phyloP scores from a whole-genome alignment of 2,797 vertebrate species.

The Agapornis canus region DNA sequence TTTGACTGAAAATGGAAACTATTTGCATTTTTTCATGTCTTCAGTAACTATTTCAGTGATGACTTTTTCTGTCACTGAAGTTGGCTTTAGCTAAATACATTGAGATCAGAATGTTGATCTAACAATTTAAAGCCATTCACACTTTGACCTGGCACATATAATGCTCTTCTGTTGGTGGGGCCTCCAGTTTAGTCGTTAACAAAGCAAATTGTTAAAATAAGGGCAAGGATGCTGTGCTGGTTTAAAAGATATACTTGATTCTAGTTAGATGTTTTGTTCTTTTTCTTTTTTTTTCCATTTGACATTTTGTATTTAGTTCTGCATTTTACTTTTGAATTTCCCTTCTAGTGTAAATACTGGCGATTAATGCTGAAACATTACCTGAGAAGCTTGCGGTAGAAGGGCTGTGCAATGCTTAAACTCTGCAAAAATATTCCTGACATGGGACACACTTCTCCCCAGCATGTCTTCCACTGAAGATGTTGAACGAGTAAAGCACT shows the following conservation, averaged over 20 bases:
- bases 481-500: not conserved
- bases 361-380: slow-evolving; percentile 3
- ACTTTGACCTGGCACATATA: not conserved
- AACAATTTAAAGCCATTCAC: not conserved
- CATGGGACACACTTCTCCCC: not conserved
- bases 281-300: rapidly evolving
- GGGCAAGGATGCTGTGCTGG: not conserved
- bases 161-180: not conserved
- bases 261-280: not conserved
- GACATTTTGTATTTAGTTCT: not conserved
- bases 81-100: not conserved
- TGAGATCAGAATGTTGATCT: not conserved
- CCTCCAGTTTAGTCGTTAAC: not conserved
- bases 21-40: not conserved
- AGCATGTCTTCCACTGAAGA: not conserved
- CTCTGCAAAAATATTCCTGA: not conserved
- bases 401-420: not conserved
- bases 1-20: not conserved
- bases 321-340: not conserved
- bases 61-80: not conserved
- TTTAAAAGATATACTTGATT: slow-evolving; percentile 7
- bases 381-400: not conserved
- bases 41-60: not conserved
- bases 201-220: not conserved
- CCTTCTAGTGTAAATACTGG: not conserved